Conservation (phyloP, 2,113 vertebrate species). For the Caranx melampygus region DNA sequence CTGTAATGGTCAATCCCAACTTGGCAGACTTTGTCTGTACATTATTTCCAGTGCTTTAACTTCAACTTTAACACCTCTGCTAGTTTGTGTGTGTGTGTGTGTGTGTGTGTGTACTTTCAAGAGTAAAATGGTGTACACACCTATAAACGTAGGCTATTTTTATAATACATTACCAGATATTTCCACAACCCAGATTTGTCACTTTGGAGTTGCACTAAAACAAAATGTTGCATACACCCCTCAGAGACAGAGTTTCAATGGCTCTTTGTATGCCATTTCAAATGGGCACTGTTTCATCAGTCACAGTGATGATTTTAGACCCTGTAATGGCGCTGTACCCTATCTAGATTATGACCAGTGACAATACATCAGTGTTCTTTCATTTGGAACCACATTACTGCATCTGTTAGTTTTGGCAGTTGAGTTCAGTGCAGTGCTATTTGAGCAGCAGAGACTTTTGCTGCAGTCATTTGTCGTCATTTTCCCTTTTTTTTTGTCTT, state of each 20-base stretch:
- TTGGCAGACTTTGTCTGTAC: constrained; percentile 93
- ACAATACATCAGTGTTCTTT: constrained; percentile 80
- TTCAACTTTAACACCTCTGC: constrained; percentile 83
- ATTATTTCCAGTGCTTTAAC: constrained; percentile 93
- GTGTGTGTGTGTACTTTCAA: constrained; percentile 30
- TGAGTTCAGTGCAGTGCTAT: constrained; percentile 77
- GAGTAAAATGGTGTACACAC: constrained; percentile 33
- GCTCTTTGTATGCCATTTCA: constrained; percentile 77
- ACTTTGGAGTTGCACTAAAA: constrained; percentile 68
- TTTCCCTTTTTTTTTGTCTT: constrained; percentile 50
- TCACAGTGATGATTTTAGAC: constrained; percentile 80
- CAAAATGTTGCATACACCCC: constrained; percentile 65
- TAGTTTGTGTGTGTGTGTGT: constrained; percentile 21
- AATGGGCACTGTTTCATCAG: constrained; percentile 79
- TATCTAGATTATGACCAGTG: constrained; percentile 80
- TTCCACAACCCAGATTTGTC: constrained; percentile 71
- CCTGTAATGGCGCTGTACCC: constrained; percentile 75
- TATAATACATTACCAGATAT: constrained; percentile 63
- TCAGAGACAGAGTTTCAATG: constrained; percentile 63
- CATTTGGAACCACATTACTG: constrained; percentile 79
- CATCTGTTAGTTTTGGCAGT: constrained; percentile 80
- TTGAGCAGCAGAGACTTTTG: constrained; percentile 78
- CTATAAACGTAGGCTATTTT: constrained; percentile 61
- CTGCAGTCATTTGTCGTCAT: constrained; percentile 84
- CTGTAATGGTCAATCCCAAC: constrained; percentile 94